Conservation (phyloP, 2,797 vertebrate species). For the Zalophus californianus region DNA sequence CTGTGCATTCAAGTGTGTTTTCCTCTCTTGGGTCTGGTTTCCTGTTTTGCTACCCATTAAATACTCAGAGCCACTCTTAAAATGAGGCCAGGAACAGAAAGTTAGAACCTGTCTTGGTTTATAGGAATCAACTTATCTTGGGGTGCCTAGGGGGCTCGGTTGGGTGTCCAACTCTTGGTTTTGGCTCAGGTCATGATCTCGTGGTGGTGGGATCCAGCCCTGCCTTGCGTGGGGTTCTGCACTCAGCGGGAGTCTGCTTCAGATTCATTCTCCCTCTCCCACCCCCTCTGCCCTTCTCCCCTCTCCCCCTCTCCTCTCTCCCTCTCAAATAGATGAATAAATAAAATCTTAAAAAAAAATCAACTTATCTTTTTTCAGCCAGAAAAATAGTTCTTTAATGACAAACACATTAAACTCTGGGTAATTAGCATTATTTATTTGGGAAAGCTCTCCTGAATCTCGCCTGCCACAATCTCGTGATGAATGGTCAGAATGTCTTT, state of each 20-base stretch:
- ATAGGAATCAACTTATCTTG: conserved; percentile 39
- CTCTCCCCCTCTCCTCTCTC: background rate
- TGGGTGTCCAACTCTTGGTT: background rate
- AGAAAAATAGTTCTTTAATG: conserved; percentile 62
- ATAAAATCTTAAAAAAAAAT: background rate
- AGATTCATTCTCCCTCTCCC: background rate
- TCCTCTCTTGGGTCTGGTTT: background rate
- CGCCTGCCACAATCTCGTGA: conserved; percentile 22
- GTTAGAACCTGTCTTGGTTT: conserved; percentile 37
- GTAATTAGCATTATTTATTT: conserved; percentile 61
- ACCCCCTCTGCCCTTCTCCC: background rate
- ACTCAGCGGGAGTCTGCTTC: background rate
- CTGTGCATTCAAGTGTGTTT: background rate
- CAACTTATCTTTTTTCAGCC: conserved; percentile 22
- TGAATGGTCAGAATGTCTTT: conserved; percentile 34
- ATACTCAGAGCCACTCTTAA: background rate
- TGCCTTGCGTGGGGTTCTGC: background rate
- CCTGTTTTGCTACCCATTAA: background rate
- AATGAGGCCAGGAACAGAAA: background rate
- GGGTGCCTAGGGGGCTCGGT: background rate
- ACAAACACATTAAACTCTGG: conserved; percentile 31
- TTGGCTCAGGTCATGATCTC: background rate
- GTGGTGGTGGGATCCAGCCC: background rate
- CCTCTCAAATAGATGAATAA: background rate
- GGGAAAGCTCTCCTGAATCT: conserved; percentile 40